Evolutionary conservation across 2,797 vertebrate species (phyloP).

Genomic region (Channallabes apus): DNA sequence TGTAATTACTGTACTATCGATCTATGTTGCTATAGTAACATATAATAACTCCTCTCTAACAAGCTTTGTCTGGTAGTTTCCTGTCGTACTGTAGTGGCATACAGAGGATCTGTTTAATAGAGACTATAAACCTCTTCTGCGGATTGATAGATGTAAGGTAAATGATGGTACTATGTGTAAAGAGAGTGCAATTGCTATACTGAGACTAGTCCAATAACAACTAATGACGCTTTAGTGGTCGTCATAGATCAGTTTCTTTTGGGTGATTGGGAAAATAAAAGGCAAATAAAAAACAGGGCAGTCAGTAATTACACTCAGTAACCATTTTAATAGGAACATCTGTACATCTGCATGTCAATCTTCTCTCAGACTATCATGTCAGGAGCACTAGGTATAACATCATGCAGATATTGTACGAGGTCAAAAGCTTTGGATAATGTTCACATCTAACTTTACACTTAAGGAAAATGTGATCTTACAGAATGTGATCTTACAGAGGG

Average conservation of each 20-base stretch:
- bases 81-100: background rate
- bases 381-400: background rate
- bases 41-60: background rate
- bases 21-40: background rate
- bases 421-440: background rate
- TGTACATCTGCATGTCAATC: background rate
- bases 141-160: background rate
- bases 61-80: background rate
- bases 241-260: background rate
- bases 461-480: background rate
- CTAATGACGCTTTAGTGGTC: background rate
- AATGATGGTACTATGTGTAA: background rate
- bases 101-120: background rate
- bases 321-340: background rate
- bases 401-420: background rate
- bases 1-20: too few species aligned
- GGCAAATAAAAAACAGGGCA: background rate
- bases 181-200: background rate
- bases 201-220: background rate
- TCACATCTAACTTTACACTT: background rate
- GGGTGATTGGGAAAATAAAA: background rate
- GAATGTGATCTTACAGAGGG: background rate
- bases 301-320: background rate
- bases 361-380: background rate
- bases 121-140: background rate